These are phyloP conservation scores for Leucozona laternaria DNA, from an alignment of 2,888 invertebrate genomes.

Conservation along the genomic window DNA sequence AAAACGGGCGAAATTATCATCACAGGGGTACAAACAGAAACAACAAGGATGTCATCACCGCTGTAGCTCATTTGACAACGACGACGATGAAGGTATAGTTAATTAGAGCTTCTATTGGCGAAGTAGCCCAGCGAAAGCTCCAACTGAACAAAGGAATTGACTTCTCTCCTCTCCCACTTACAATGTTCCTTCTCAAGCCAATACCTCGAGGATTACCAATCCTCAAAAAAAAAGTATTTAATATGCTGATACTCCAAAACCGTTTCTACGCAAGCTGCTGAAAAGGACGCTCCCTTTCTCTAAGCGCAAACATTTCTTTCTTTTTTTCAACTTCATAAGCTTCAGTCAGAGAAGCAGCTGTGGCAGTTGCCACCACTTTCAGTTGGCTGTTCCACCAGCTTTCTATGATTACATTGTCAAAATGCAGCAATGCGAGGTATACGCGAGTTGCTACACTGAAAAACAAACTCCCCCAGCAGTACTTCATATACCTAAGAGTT, in stretches of 20 bases:
- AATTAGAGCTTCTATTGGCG: constrained; percentile 53
- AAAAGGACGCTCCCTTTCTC: not conserved
- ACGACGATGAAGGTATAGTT: constrained; percentile 39
- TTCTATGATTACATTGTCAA: constrained; percentile 67
- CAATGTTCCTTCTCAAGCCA: constrained; percentile 16
- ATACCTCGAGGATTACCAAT: constrained; percentile 17
- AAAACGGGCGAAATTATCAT: constrained; percentile 30
- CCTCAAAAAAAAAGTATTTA: constrained; percentile 38
- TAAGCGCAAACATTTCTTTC: not conserved
- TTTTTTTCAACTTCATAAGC: constrained; percentile 67
- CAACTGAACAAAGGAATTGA: constrained; percentile 40
- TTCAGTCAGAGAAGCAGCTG: constrained; percentile 46
- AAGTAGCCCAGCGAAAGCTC: constrained; percentile 17
- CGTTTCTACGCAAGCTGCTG: not conserved
- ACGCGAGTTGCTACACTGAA: constrained; percentile 35
- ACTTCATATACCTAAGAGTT: constrained; percentile 41
- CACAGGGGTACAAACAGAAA: not conserved
- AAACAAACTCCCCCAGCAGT: constrained; percentile 29
- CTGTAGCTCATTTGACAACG: constrained; percentile 7
- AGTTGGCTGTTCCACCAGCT: constrained; percentile 43
- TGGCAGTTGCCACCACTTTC: constrained; percentile 45
- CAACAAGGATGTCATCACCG: not conserved
- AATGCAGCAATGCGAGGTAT: constrained; percentile 61
- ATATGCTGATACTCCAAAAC: not conserved
- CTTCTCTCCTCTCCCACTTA: not conserved